Percentiles rank a stretch among this genome's conserved stretches.
These are phyloP conservation scores for Passer domesticus DNA, from an alignment of 2,113 vertebrate genomes.

Conservation along the genomic window DNA sequence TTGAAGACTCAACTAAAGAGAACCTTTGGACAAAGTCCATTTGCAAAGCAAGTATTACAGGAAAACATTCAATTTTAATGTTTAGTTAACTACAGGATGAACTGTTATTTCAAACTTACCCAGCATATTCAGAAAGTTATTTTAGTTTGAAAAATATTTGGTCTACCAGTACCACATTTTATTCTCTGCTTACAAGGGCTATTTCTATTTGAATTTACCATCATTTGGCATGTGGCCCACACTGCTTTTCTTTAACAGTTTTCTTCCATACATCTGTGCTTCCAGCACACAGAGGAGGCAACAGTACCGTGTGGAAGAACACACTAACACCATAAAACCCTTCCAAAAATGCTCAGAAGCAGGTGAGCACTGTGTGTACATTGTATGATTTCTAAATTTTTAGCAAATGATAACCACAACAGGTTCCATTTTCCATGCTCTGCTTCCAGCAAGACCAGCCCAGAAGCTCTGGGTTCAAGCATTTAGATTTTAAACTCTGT, in stretches of 20 bases:
- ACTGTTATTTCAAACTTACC: slow-evolving; percentile 1
- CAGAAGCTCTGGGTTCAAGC: not conserved
- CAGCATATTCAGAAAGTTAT: not conserved
- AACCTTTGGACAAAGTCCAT: not conserved
- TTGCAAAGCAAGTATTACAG: not conserved
- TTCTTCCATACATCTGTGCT: not conserved
- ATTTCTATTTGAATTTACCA: slow-evolving; percentile 3
- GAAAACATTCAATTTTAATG: not conserved
- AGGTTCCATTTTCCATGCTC: not conserved
- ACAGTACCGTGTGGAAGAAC: not conserved
- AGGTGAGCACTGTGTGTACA: not conserved
- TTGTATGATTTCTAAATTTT: not conserved
- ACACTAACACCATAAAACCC: not conserved
- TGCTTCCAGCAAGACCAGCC: not conserved
- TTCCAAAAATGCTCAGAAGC: not conserved
- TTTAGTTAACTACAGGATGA: not conserved
- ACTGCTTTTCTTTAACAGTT: not conserved
- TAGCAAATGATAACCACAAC: not conserved
- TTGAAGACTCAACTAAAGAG: not conserved
- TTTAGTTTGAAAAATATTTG: slow-evolving; percentile 8
- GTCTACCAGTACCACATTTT: not conserved
- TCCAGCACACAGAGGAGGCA: not conserved
- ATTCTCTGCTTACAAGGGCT: not conserved
- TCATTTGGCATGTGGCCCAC: not conserved
- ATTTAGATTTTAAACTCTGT: not conserved